Conservation (phyloP, 2,797 vertebrate species). For the Syndactyla subalaris region DNA sequence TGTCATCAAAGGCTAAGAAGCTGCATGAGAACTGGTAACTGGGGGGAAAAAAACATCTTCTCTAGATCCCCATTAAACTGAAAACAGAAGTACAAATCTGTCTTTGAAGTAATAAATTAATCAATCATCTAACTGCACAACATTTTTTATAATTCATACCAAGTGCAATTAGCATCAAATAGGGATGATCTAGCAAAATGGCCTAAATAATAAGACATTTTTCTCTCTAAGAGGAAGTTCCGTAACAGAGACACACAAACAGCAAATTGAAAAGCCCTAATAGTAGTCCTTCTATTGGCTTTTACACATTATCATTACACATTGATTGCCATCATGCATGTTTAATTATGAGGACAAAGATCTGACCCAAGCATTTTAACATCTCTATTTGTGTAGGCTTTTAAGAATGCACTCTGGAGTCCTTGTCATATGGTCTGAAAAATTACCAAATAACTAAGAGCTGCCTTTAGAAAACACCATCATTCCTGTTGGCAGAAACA, state of each 20-base stretch:
- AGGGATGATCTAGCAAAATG: constrained; percentile 56
- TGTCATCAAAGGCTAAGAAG: not conserved
- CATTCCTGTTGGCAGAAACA: not conserved
- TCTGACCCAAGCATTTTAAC: constrained; percentile 58
- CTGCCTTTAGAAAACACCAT: not conserved
- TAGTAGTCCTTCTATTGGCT: constrained; percentile 46
- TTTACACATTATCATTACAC: constrained; percentile 60
- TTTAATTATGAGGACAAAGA: constrained; percentile 70
- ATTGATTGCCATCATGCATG: constrained; percentile 64
- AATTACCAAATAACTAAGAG: not conserved
- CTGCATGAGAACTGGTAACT: not conserved
- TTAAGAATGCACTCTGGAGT: constrained; percentile 40
- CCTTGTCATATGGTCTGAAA: constrained; percentile 21
- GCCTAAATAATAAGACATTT: constrained; percentile 44
- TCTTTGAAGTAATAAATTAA: constrained; percentile 52
- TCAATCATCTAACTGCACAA: constrained; percentile 28
- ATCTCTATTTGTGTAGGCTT: constrained; percentile 35
- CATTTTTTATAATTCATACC: constrained; percentile 59
- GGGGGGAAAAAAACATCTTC: too few relatives aligned
- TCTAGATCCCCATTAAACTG: too few relatives aligned
- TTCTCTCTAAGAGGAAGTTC: constrained; percentile 46
- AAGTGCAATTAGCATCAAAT: constrained; percentile 30
- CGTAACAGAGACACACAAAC: constrained; percentile 11
- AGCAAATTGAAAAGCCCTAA: constrained; percentile 67
- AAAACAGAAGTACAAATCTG: constrained; percentile 41